Percentiles rank a stretch among this genome's conserved stretches.
Evolutionary conservation across 2,113 vertebrate genomes (phyloP).

Genomic region (Phyllopteryx taeniolatus): DNA sequence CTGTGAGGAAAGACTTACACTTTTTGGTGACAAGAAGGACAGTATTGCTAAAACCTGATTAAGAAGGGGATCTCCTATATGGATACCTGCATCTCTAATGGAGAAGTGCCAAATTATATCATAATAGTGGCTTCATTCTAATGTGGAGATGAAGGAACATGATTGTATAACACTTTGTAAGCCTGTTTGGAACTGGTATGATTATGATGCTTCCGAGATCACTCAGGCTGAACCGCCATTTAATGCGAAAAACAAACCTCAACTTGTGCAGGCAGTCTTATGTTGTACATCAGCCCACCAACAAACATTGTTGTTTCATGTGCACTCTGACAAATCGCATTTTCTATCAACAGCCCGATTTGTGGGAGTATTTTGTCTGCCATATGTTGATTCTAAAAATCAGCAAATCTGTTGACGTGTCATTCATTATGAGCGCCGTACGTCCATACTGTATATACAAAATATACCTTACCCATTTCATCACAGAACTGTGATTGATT

Average conservation of each 20-base stretch:
- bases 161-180: neutral
- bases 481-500: too few relatives aligned
- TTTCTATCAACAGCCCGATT: too few relatives aligned
- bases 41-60: neutral
- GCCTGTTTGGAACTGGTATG: neutral
- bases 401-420: too few relatives aligned
- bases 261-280: neutral
- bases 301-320: neutral
- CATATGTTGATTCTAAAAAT: too few relatives aligned
- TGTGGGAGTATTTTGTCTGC: too few relatives aligned
- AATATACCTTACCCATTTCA: too few relatives aligned
- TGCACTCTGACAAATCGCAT: too few relatives aligned
- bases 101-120: neutral
- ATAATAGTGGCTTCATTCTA: neutral
- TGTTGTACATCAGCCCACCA: neutral
- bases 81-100: neutral
- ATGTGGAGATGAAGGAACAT: neutral
- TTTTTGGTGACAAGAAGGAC: neutral
- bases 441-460: too few relatives aligned
- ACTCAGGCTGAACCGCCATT: neutral
- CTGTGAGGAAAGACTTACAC: neutral
- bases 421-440: too few relatives aligned
- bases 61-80: neutral
- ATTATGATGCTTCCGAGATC: neutral
- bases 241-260: neutral